phyloP scores from a whole-genome alignment of 2,888 invertebrate genomes.

The Drosophila suboccidentalis region DNA sequence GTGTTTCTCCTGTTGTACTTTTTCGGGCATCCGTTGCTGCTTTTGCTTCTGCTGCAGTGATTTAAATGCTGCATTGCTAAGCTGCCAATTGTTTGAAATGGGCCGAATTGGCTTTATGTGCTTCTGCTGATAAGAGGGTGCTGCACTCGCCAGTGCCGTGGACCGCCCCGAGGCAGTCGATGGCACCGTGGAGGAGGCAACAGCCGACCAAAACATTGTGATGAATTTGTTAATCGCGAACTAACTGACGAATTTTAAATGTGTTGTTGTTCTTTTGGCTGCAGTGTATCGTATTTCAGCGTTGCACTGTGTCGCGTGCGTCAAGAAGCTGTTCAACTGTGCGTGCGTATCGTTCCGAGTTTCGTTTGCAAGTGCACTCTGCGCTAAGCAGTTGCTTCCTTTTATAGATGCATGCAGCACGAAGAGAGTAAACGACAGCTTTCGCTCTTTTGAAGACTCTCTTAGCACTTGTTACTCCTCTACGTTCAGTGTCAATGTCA shows the following conservation, averaged over 20 bases:
- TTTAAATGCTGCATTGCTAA: conserved; percentile 52
- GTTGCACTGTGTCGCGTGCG: not conserved
- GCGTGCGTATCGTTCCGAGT: conserved; percentile 2
- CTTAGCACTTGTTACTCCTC: not conserved
- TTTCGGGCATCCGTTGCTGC: not conserved
- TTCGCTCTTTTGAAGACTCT: conserved; percentile 1
- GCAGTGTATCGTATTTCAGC: not conserved
- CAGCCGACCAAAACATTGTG: conserved; percentile 61
- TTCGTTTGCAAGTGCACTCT: conserved; percentile 41
- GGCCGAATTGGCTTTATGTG: conserved; percentile 48
- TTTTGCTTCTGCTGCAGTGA: not conserved
- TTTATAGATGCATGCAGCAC: conserved; percentile 30
- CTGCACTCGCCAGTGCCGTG: conserved; percentile 50
- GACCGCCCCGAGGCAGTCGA: conserved; percentile 20
- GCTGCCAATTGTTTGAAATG: conserved; percentile 50
- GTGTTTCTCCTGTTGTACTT: not conserved
- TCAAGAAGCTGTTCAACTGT: not conserved
- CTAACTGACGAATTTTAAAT: not conserved
- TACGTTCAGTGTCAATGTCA: not conserved
- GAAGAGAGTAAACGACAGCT: conserved; percentile 21
- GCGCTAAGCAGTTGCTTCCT: not conserved
- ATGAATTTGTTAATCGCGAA: not conserved
- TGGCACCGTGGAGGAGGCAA: conserved; percentile 56
- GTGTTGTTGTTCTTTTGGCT: not conserved
- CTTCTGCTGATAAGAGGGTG: conserved; percentile 54